Conservation (phyloP, 2,797 vertebrate genomes). For the Geotrypetes seraphini region DNA sequence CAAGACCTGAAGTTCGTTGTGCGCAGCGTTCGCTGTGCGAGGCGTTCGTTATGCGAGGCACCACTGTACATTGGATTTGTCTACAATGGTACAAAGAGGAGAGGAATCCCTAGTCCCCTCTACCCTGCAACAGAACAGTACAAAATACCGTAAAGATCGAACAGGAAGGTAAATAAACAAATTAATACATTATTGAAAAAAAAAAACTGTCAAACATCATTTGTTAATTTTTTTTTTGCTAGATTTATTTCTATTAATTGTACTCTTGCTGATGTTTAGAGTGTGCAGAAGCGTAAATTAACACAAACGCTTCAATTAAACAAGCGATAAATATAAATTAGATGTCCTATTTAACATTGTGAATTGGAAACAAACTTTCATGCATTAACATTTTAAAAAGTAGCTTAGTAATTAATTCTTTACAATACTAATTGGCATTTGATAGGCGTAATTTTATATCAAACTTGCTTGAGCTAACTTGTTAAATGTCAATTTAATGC, state of each 20-base stretch:
- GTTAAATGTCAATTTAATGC: constrained; percentile 49
- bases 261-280: constrained; percentile 6
- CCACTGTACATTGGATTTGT: no score
- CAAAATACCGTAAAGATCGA: no score
- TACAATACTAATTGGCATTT: constrained; percentile 50
- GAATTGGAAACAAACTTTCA: constrained; percentile 27
- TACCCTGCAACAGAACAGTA: no score
- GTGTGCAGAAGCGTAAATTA: constrained; percentile 14
- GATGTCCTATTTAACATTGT: constrained; percentile 28
- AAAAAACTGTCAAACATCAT: constrained; percentile 14
- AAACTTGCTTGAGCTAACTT: constrained; percentile 36
- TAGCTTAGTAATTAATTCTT: constrained; percentile 45
- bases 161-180: no score
- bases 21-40: no score
- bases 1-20: no score
- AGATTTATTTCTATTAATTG: constrained; percentile 12
- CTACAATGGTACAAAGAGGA: no score
- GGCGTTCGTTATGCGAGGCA: no score
- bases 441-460: constrained; percentile 49
- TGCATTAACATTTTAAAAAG: constrained; percentile 44
- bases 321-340: constrained; percentile 21
- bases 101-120: no score
- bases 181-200: no score
- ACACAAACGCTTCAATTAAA: constrained; percentile 10
- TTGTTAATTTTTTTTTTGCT: not conserved